phyloP scores from a whole-genome alignment of 2,888 invertebrate genomes.

The Ariolimax columbianus region DNA sequence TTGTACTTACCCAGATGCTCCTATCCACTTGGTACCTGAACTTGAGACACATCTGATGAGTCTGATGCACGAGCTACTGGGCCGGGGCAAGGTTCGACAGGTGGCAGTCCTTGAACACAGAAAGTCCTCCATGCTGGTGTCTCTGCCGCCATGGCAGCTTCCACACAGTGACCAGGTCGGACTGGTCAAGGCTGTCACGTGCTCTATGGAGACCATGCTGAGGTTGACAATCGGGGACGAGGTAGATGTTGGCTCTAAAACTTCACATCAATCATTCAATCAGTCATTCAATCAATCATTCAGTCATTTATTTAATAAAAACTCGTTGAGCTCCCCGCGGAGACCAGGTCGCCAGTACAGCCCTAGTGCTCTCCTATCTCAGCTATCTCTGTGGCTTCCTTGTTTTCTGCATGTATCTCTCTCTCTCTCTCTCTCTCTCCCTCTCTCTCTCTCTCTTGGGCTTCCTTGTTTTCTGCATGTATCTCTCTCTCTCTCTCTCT shows the following conservation, averaged over 20 bases:
- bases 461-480: too few species aligned
- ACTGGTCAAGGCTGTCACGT: slow-evolving; percentile 34
- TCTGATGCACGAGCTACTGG: slow-evolving; percentile 42
- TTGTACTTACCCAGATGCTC: background rate
- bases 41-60: background rate
- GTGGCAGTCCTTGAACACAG: slow-evolving; percentile 39
- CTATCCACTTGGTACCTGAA: background rate
- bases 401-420: too few species aligned
- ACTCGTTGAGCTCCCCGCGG: too few species aligned
- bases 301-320: too few species aligned
- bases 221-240: slow-evolving; percentile 32
- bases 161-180: slow-evolving; percentile 17
- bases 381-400: too few species aligned
- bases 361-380: too few species aligned
- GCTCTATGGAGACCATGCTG: slow-evolving; percentile 9
- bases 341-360: too few species aligned
- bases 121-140: slow-evolving; percentile 1
- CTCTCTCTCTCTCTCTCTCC: too few species aligned
- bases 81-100: slow-evolving; percentile 49
- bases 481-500: too few species aligned
- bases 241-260: background rate
- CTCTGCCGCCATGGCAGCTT: slow-evolving; percentile 37
- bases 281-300: too few species aligned
- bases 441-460: too few species aligned
- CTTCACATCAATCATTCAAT: too few species aligned